Evolutionary conservation across 2,888 invertebrate genomes (phyloP).

Genomic region (Drosophila mulleri): DNA sequence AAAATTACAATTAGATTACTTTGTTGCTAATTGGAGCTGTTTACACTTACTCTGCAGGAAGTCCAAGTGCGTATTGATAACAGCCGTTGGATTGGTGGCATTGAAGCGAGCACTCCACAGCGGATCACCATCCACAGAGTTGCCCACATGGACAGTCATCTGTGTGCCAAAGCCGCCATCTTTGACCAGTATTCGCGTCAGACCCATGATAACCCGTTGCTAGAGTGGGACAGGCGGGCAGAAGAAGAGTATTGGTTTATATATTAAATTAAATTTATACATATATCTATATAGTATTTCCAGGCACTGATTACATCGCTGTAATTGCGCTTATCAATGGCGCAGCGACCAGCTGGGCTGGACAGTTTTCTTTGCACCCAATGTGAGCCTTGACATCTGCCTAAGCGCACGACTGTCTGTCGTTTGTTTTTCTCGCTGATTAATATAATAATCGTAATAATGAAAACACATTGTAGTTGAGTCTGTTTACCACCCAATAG

Average conservation of each 20-base stretch:
- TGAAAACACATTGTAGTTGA: background rate
- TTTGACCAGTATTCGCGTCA: slow-evolving; percentile 86
- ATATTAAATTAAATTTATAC: background rate
- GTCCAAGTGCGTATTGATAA: slow-evolving; percentile 92
- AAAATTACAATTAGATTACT: background rate
- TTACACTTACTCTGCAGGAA: slow-evolving; percentile 89
- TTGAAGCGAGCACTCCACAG: slow-evolving; percentile 95
- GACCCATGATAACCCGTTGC: slow-evolving; percentile 62
- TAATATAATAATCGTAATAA: background rate
- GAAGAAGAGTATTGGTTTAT: background rate
- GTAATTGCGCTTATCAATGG: slow-evolving; percentile 44
- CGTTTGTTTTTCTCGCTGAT: slow-evolving; percentile 11
- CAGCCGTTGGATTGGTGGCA: slow-evolving; percentile 91
- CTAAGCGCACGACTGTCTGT: background rate
- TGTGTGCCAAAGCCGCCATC: slow-evolving; percentile 94
- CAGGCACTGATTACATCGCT: slow-evolving; percentile 25
- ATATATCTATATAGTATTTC: slow-evolving; percentile 1
- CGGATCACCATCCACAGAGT: slow-evolving; percentile 93
- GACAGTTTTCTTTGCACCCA: slow-evolving; percentile 9
- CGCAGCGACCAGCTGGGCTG: slow-evolving; percentile 22
- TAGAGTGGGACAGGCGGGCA: background rate
- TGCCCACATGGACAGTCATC: slow-evolving; percentile 90
- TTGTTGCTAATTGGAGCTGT: slow-evolving; percentile 15
- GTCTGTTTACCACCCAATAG: background rate
- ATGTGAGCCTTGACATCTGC: slow-evolving; percentile 51